These are phyloP conservation scores for Adoxophyes honmai DNA, from an alignment of 1,140 invertebrate species.

Conservation along the genomic window DNA sequence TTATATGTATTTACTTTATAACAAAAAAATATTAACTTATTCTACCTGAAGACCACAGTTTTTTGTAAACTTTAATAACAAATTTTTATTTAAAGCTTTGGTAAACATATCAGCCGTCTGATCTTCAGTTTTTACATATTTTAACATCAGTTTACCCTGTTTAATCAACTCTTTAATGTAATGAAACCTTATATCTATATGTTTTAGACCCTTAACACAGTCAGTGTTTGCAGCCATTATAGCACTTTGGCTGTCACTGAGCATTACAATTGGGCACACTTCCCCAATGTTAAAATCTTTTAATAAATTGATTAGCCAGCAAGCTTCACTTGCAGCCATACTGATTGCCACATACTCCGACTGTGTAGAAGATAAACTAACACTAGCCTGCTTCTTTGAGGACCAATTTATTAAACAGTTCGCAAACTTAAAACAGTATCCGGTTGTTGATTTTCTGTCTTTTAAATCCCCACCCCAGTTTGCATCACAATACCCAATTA, in stretches of 20 bases:
- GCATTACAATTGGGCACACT: not conserved
- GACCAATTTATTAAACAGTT: not conserved
- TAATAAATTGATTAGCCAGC: not conserved
- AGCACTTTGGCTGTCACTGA: not conserved
- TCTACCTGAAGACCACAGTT: conserved; percentile 20
- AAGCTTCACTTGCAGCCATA: not conserved
- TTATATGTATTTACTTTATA: not conserved
- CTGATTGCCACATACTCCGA: not conserved
- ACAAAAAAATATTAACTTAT: conserved; percentile 1
- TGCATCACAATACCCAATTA: not conserved
- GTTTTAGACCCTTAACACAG: conserved; percentile 34
- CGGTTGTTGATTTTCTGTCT: not conserved
- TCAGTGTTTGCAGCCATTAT: conserved; percentile 17
- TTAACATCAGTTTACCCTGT: conserved; percentile 24
- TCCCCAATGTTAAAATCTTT: not conserved
- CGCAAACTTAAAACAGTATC: not conserved
- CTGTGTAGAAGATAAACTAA: not conserved
- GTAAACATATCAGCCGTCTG: conserved; percentile 37
- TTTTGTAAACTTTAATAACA: conserved; percentile 22
- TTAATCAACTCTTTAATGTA: conserved; percentile 36
- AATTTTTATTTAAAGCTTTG: conserved; percentile 30
- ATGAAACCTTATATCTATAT: conserved; percentile 37
- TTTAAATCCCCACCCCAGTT: not conserved
- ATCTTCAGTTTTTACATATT: conserved; percentile 31
- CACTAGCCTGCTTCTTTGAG: not conserved